Base-by-base conservation (phyloP, 2,888 invertebrate genomes). In the Rhamphomyia laevipes region DNA sequence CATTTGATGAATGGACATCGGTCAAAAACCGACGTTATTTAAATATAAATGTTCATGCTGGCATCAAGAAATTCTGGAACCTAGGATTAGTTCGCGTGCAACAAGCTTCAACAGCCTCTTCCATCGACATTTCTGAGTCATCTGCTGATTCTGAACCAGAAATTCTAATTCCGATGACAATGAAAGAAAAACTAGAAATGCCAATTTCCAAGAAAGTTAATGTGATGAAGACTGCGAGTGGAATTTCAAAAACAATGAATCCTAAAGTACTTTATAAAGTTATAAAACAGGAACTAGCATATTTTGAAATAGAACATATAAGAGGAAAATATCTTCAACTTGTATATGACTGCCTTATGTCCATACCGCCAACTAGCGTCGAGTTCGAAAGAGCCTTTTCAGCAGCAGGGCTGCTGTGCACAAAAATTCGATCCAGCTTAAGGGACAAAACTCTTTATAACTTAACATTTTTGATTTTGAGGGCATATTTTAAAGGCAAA, bases 1-100 rank as follows among this genome's bases (percentile, higher is more conserved):
- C 47, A 23, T 47, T 43, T 35, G 47, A 35, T 23, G 42, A 47
- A 42, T 47, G 35, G 47, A 47, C 43, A 35, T 35, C 33, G 41
- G 21, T 47, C 7, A 31, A 35, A 33, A 47, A 47, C 31, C 13
- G 43, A 21, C 42, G 43, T n/a, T 47, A 43, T 23, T 21, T 43
- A 37, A 47, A 47, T 33, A 43, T 47, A 11, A 47, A 43, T 47
- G 35, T 47, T 18, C 33, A 47, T 27, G 33, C 47, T 13, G 31
- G 13, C 13, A n/a, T 16, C 16, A 18, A 16, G 18, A 43, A 17
- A 43, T 33, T 43, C 16, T 47, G 35, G 18, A 47, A 47, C 31
- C 27, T 47, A 13, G 47, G 47, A 35, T 35, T 47, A 17, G 12
- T 35, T 13, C 33, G n/a, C 13, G 21, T 17, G n/a, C 10, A 41